Evolutionary conservation across 1,140 invertebrate species (phyloP), one percentile per base, ranked within the genome.

Genomic region (Drosophila nasuta): DNA sequence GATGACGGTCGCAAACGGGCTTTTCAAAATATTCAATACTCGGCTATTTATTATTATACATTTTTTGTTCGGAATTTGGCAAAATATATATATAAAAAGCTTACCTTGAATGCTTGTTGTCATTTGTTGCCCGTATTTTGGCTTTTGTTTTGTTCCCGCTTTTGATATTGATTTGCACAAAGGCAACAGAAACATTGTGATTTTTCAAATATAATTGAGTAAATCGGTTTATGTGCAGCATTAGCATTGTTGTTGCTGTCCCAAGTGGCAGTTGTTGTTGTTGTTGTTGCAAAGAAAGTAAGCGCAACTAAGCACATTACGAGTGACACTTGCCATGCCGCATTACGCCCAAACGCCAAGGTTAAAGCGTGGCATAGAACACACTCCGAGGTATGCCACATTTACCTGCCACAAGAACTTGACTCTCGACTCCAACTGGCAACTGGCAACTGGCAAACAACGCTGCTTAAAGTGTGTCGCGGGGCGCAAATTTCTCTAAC

Each of bases 301-400:
- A 88, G 85, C 85, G 83, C 83, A 88, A 74, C 83, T 88, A 89
- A 88, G 83, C 83, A 89, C 85, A 89, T 88, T 88, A 88, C 74
- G 70, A 67, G 71, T 75, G 75, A 82, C 82, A 86, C 82, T 87
- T 87, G 83, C 82, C 57, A 41, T 49, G 17, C 57, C 69, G 64
- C 85, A 89, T 88, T 87, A 88, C 83, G 80, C 83, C 83, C 82
- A 88, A 79, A 75, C 73, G 77, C 75, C 80, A 82, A 82, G 82
- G 82, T 86, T 86, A 81, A 86, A 79, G 68, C 81, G 66, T 46
- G 75, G 70, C 77, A 83, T 81, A 85, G 78, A 86, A 86, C 62
- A 46, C 38, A 4, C 20, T 25, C 3, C 0, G 20, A 25, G 69
- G 48, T 49, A 66, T 74, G 57, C 71, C 35, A 10, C 57, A 48